Percentiles rank a stretch among this genome's conserved stretches.
phyloP scores from a whole-genome alignment of 23 tunicate genomes.

The Oikopleura dioica region DNA sequence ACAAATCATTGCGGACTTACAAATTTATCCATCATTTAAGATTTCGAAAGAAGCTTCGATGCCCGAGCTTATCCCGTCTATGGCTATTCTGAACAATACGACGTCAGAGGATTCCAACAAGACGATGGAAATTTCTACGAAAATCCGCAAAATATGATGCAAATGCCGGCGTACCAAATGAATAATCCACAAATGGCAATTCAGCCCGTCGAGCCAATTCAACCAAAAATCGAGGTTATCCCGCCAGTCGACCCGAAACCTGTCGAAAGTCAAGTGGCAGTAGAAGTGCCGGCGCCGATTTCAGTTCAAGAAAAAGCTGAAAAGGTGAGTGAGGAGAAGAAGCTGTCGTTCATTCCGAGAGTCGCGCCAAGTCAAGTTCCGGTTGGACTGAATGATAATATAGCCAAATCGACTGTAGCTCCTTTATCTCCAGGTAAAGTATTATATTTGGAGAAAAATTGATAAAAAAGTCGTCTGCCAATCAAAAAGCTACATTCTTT shows the following conservation, averaged over 20 bases:
- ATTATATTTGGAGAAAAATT: no score
- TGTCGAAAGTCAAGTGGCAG: neutral
- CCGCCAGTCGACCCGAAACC: neutral
- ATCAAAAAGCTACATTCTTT: no score
- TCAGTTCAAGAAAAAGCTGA: neutral
- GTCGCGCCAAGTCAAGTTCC: neutral
- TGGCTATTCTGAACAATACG: no score
- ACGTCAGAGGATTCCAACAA: neutral
- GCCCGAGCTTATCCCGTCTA: slow-evolving; percentile 2
- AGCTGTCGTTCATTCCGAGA: neutral
- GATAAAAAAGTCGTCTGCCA: no score
- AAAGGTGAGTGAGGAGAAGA: no score
- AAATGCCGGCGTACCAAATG: neutral
- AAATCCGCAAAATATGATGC: neutral
- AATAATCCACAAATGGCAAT: neutral
- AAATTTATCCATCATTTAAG: no score
- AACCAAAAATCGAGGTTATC: neutral
- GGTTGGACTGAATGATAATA: no score
- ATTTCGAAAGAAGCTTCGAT: slow-evolving; percentile 5
- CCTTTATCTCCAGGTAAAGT: no score
- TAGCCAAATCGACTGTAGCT: no score
- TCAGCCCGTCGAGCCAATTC: neutral
- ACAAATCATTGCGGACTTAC: no score
- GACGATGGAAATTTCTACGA: neutral
- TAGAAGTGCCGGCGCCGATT: neutral